Conservation (phyloP, 2,888 invertebrate species). For the Schizotus pectinicornis region DNA sequence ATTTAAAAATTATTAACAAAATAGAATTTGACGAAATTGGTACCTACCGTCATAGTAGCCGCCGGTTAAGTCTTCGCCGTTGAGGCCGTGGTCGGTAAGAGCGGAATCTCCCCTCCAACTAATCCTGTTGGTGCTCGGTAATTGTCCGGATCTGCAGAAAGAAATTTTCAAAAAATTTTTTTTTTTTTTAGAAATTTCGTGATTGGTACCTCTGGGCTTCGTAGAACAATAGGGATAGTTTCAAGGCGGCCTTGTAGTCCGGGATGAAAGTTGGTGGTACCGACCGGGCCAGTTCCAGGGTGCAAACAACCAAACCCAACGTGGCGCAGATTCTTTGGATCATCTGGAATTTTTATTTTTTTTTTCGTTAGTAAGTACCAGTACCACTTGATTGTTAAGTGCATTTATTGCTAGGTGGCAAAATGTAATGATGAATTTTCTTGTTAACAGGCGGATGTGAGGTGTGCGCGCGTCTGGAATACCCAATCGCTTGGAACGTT, state of each 20-base stretch:
- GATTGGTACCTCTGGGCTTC: slow-evolving; percentile 58
- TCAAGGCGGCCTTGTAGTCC: slow-evolving; percentile 60
- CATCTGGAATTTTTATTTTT: too few species aligned
- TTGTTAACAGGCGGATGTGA: too few species aligned
- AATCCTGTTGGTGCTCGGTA: slow-evolving; percentile 61
- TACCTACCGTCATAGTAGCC: slow-evolving; percentile 68
- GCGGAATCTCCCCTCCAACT: slow-evolving; percentile 64
- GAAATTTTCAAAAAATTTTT: slow-evolving; percentile 1
- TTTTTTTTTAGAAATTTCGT: too few species aligned
- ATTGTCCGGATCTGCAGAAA: slow-evolving; percentile 57
- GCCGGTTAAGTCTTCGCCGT: slow-evolving; percentile 63
- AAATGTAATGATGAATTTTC: too few species aligned
- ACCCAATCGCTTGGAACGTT: too few species aligned
- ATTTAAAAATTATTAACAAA: slow-evolving; percentile 15
- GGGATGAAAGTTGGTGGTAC: slow-evolving; percentile 9
- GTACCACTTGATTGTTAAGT: too few species aligned
- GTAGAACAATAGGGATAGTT: slow-evolving; percentile 62
- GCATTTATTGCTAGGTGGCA: too few species aligned
- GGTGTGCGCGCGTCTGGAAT: too few species aligned
- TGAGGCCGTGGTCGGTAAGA: slow-evolving; percentile 58
- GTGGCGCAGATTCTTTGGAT: too few species aligned
- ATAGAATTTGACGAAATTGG: too few species aligned
- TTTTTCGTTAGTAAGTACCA: too few species aligned
- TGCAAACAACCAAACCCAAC: neutral
- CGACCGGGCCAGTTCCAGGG: neutral